Conservation (phyloP, 2,797 vertebrate species). For the Sebastes glaucus region DNA sequence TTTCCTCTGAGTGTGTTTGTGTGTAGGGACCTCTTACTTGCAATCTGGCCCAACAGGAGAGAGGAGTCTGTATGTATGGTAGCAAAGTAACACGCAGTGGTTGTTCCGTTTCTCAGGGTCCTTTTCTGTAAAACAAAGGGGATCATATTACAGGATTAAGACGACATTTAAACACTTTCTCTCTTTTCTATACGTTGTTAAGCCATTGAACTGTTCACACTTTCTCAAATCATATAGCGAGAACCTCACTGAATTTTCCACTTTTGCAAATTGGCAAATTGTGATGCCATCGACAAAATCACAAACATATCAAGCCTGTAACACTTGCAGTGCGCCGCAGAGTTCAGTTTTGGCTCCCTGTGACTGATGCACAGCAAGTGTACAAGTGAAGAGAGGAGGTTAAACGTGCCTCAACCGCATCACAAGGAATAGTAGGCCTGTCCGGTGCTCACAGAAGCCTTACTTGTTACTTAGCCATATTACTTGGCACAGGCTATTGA, state of each 20-base stretch:
- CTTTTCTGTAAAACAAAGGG: slow-evolving; percentile 85
- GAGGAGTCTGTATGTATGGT: slow-evolving; percentile 94
- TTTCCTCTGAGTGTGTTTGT: not conserved
- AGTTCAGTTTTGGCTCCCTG: not conserved
- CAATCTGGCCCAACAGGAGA: slow-evolving; percentile 90
- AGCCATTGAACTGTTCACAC: not conserved
- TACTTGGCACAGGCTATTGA: too few relatives aligned
- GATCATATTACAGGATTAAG: slow-evolving; percentile 18
- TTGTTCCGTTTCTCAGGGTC: slow-evolving; percentile 94
- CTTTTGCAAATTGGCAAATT: not conserved
- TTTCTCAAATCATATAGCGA: not conserved
- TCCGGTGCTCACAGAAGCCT: too few relatives aligned
- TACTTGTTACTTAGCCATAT: too few relatives aligned
- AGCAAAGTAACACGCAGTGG: slow-evolving; percentile 96
- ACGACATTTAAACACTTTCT: not conserved
- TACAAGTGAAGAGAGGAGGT: too few relatives aligned
- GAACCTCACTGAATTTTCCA: not conserved
- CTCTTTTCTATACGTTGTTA: not conserved
- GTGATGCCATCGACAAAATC: too few relatives aligned
- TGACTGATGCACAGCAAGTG: not conserved
- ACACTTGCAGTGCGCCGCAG: not conserved
- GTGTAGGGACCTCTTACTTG: slow-evolving; percentile 79
- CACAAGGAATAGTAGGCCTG: too few relatives aligned
- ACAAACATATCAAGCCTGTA: not conserved
- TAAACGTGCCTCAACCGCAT: too few relatives aligned